Percentiles rank a stretch among this genome's conserved stretches.
These are phyloP conservation scores for Carassius auratus DNA, from an alignment of 2,113 vertebrate genomes.

Conservation along the genomic window DNA sequence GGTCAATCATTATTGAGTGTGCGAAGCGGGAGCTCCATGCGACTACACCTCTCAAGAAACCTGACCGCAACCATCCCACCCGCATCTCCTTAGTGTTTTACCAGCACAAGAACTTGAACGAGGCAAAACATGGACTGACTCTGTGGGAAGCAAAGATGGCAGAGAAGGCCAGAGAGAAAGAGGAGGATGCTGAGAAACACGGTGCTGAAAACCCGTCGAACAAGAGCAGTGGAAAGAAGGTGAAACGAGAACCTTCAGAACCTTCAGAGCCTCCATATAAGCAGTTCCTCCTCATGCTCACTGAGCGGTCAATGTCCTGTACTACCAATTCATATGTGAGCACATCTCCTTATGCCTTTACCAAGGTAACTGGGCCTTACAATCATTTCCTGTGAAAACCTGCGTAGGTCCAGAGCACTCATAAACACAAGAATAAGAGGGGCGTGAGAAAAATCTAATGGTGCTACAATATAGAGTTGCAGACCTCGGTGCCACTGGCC, in stretches of 20 bases:
- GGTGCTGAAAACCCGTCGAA: slow-evolving; percentile 86
- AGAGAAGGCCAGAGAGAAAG: slow-evolving; percentile 93
- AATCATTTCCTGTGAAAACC: slow-evolving; percentile 84
- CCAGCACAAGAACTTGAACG: slow-evolving; percentile 97
- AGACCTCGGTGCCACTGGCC: slow-evolving; percentile 57
- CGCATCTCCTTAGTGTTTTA: slow-evolving; percentile 97
- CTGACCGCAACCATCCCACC: slow-evolving; percentile 88
- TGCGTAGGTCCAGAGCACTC: slow-evolving; percentile 70
- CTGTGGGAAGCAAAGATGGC: slow-evolving; percentile 98
- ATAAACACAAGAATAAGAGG: slow-evolving; percentile 44
- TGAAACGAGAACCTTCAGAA: slow-evolving; percentile 86
- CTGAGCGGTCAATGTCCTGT: slow-evolving; percentile 84
- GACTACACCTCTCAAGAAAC: slow-evolving; percentile 91
- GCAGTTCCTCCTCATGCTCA: slow-evolving; percentile 88
- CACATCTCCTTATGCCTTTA: slow-evolving; percentile 95
- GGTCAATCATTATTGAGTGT: slow-evolving; percentile 96
- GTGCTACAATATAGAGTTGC: slow-evolving; percentile 66
- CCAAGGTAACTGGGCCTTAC: slow-evolving; percentile 98
- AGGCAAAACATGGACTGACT: slow-evolving; percentile 92
- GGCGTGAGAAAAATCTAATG: slow-evolving; percentile 57
- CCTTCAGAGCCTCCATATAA: slow-evolving; percentile 82
- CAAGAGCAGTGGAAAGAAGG: slow-evolving; percentile 86
- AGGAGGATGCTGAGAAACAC: slow-evolving; percentile 89
- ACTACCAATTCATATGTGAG: slow-evolving; percentile 92
- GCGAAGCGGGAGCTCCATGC: slow-evolving; percentile 96